Evolutionary conservation across 1,140 invertebrate species (phyloP).

Genomic region (Mycetomoellerius zeteki): DNA sequence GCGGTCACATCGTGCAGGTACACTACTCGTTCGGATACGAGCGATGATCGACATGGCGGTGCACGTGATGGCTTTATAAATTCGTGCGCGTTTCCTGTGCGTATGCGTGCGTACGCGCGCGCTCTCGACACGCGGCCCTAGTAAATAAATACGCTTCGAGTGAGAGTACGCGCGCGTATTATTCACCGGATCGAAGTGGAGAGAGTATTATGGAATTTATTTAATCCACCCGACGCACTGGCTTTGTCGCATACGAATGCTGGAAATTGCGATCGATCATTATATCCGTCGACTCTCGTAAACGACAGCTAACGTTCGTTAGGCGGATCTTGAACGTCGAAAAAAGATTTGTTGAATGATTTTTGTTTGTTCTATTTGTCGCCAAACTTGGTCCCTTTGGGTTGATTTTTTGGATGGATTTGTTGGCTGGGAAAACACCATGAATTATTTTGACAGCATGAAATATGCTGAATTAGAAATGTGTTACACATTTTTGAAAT

Average conservation of each 20-base stretch:
- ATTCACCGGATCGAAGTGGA: slow-evolving; percentile 80
- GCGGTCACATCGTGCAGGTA: slow-evolving; percentile 6
- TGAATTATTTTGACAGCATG: slow-evolving; percentile 7
- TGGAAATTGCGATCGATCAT: slow-evolving; percentile 78
- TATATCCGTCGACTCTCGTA: slow-evolving; percentile 71
- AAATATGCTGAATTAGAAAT: background rate
- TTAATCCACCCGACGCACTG: slow-evolving; percentile 83
- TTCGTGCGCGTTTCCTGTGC: slow-evolving; percentile 56
- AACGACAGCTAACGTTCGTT: slow-evolving; percentile 75
- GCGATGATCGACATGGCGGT: slow-evolving; percentile 74
- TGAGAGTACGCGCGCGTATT: slow-evolving; percentile 74
- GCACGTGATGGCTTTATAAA: slow-evolving; percentile 78
- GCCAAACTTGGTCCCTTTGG: too few relatives aligned
- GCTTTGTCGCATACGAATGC: slow-evolving; percentile 83
- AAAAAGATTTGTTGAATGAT: slow-evolving; percentile 10
- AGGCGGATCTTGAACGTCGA: slow-evolving; percentile 65
- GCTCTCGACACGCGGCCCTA: slow-evolving; percentile 37
- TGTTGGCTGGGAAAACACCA: background rate
- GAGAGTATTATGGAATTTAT: slow-evolving; percentile 85
- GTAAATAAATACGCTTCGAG: slow-evolving; percentile 74
- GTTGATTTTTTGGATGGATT: background rate
- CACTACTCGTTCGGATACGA: slow-evolving; percentile 44
- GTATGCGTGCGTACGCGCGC: background rate
- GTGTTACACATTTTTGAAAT: background rate
- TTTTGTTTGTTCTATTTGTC: slow-evolving; percentile 6